Base-by-base conservation (phyloP, 1,140 invertebrate species). In the Dreissena rostriformis region DNA sequence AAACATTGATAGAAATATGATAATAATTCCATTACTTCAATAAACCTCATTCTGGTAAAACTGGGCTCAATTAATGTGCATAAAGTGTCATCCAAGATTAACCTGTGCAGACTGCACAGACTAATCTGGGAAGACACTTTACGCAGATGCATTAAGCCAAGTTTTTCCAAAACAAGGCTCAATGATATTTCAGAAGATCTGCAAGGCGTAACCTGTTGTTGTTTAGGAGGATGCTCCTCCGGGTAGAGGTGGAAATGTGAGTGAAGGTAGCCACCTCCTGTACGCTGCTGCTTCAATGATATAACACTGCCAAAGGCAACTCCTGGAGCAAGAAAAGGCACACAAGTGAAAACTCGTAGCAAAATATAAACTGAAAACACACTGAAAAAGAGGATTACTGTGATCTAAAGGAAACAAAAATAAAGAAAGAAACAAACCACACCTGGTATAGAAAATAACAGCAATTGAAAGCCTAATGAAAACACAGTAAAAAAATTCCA, bases 171-270 rank as follows among this genome's bases (percentile, higher is more conserved):
- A 22, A 49, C 22, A 72, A 49, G 70, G n/a, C 4, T 39, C 2
- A 53, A 17, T 52, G 71, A 39, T 19, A 24, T 63, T 26, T 77
- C 51, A 77, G 63, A 57, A 63, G 51, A 71, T 81, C 39, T 39
- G 39, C 8, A 2, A 39, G 65, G 28, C 17, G 28, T 17, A 92
- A 97, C 97, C 95, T 98, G 98, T 93, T 99, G 98, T 91, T 99
- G 98, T 85, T 96, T 94, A n/a, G 97, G 97, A 1, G 98, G 98
- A 52, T 96, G 94, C 53, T 96, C 97, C 91, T 98, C 97, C 17
- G 98, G 98, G 94, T 99, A 99, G 7, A 99, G 93, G 94, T 99
- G 98, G 94, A 96, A 96, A 94, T 99, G 98, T 0, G 98, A 99
- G 94, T 99, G 98, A 22, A 99, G 94, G 93, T 99, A 99, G 0